These are phyloP conservation scores for Epistrophella euchroma DNA, from an alignment of 2,888 invertebrate species.

Conservation along the genomic window DNA sequence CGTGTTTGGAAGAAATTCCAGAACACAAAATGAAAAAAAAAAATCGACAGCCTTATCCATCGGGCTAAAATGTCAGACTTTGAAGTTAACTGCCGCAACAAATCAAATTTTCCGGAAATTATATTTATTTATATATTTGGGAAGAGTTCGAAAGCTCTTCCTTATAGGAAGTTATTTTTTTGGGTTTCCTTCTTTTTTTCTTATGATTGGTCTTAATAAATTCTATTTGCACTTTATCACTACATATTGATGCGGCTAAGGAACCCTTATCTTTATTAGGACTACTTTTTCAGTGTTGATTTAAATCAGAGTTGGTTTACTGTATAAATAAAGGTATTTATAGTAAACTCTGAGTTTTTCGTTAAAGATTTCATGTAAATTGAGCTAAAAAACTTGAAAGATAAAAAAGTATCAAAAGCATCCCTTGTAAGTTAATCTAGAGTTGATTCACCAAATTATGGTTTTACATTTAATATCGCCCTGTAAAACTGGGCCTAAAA, in stretches of 20 bases:
- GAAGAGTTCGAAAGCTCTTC: conserved; percentile 47
- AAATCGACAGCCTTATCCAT: conserved; percentile 60
- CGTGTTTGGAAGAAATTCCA: conserved; percentile 62
- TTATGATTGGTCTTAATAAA: conserved; percentile 32
- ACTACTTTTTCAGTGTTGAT: too few relatives aligned
- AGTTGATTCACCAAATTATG: too few relatives aligned
- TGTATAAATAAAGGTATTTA: too few relatives aligned
- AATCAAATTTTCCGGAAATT: conserved; percentile 72
- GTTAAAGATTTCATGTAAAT: too few relatives aligned
- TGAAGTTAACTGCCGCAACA: conserved; percentile 52
- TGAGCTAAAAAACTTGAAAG: too few relatives aligned
- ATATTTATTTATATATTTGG: conserved; percentile 59
- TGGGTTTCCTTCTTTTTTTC: conserved; percentile 25
- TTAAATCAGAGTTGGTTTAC: too few relatives aligned
- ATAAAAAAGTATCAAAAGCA: too few relatives aligned
- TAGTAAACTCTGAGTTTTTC: too few relatives aligned
- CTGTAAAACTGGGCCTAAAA: too few relatives aligned
- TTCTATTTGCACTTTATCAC: not conserved
- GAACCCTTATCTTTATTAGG: too few relatives aligned
- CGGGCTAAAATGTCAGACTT: conserved; percentile 63
- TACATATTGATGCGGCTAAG: not conserved
- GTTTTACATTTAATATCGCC: too few relatives aligned
- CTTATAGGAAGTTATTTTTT: conserved; percentile 47
- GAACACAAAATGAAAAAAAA: conserved; percentile 55
- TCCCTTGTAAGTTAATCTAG: too few relatives aligned